phyloP scores from a whole-genome alignment of 1,140 invertebrate genomes.

The Globodera ellingtonae region DNA sequence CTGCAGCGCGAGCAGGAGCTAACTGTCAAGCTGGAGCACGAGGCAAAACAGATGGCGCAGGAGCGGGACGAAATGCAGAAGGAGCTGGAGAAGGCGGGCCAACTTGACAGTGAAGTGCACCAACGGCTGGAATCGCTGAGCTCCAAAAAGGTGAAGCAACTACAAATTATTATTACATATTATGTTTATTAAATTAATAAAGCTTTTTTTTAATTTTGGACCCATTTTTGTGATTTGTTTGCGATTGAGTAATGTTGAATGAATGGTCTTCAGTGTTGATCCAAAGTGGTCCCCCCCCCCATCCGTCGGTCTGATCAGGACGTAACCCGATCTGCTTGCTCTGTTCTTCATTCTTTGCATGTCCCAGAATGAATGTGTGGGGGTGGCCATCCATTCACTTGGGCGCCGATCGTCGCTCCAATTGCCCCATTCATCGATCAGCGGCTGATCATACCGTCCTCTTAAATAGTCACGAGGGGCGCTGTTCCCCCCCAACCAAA shows the following conservation, averaged over 20 bases:
- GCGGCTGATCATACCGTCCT: background rate
- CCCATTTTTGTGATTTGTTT: constrained; percentile 1
- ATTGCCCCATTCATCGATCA: background rate
- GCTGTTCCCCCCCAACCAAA: too few species aligned
- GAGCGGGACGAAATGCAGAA: constrained; percentile 70
- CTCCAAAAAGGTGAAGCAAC: constrained; percentile 31
- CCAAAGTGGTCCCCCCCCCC: background rate
- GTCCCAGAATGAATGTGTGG: background rate
- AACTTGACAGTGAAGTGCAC: constrained; percentile 40
- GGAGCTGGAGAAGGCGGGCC: constrained; percentile 38
- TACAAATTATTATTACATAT: too few species aligned
- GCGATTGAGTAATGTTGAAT: background rate
- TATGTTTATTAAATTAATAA: too few species aligned
- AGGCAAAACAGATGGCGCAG: constrained; percentile 88
- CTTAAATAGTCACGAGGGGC: too few species aligned
- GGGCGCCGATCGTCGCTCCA: background rate
- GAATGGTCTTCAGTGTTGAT: background rate
- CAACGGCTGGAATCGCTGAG: constrained; percentile 37
- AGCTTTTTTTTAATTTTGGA: too few species aligned
- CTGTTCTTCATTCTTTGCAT: background rate
- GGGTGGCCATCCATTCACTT: background rate
- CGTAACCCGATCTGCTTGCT: constrained; percentile 3
- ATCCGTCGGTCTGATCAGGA: background rate
- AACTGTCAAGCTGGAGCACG: constrained; percentile 98
- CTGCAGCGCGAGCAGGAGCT: constrained; percentile 84